These are phyloP conservation scores for Dipodomys merriami DNA, from an alignment of 2,113 vertebrate genomes.

Conservation along the genomic window DNA sequence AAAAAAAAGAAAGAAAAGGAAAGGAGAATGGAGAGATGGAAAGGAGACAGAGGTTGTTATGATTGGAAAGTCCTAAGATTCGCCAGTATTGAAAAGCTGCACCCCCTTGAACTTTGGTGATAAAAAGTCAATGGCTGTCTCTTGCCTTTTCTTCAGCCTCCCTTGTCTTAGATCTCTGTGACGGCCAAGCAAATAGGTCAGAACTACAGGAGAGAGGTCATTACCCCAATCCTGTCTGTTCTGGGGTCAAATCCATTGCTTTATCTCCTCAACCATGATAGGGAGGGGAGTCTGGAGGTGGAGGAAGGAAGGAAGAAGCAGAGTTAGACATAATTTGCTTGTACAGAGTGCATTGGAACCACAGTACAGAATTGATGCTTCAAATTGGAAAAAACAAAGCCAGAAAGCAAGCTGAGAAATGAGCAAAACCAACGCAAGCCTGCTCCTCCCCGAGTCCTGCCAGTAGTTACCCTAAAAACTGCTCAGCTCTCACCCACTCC, in stretches of 20 bases:
- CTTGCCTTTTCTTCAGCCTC: not conserved
- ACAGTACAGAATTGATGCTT: not conserved
- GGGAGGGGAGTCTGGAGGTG: not conserved
- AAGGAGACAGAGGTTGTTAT: not conserved
- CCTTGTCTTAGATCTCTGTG: not conserved
- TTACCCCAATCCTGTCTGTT: not conserved
- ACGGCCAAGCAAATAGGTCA: not conserved
- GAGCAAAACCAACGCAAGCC: not conserved
- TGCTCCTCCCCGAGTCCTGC: conserved; percentile 3
- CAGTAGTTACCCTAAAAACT: conserved; percentile 5
- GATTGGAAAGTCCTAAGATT: not conserved
- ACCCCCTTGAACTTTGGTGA: not conserved
- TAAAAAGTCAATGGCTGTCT: not conserved
- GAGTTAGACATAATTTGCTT: not conserved
- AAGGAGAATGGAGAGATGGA: not conserved
- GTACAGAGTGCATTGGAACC: not conserved
- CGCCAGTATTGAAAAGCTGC: not conserved
- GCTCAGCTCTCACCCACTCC: conserved; percentile 46
- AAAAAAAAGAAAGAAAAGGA: not conserved
- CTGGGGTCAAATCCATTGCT: not conserved
- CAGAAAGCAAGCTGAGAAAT: not conserved
- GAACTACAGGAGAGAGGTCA: not conserved
- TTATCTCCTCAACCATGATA: not conserved
- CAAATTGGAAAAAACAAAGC: conserved; percentile 16
- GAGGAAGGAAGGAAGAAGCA: not conserved